Evolutionary conservation across 2,797 vertebrate species (phyloP).

Genomic region (Myotis planiceps): DNA sequence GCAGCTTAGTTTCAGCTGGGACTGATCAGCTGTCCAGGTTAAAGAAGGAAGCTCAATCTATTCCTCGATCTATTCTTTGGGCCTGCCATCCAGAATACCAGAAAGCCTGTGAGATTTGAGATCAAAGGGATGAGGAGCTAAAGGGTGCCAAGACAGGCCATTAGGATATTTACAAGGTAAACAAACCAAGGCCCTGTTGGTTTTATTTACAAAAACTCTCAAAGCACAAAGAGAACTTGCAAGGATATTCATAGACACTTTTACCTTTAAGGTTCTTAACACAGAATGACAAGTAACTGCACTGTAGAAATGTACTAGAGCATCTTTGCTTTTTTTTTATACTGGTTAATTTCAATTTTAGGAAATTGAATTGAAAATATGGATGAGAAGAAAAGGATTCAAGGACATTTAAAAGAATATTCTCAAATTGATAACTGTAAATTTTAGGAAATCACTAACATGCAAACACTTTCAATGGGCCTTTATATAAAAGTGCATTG

Average conservation of each 20-base stretch:
- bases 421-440: not conserved
- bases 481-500: not conserved
- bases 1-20: not conserved
- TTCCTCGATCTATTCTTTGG: not conserved
- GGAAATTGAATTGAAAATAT: constrained; percentile 1
- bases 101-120: constrained; percentile 8
- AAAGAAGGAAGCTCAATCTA: not conserved
- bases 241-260: constrained; percentile 5
- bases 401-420: constrained; percentile 40
- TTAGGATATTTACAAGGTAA: constrained; percentile 5
- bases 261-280: constrained; percentile 28
- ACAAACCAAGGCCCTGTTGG: not conserved
- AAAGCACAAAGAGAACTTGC: not conserved
- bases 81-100: not conserved
- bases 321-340: not conserved
- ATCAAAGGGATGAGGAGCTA: constrained; percentile 14
- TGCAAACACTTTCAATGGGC: not conserved
- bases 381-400: not conserved
- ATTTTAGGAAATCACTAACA: constrained; percentile 27
- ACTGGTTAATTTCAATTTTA: constrained; percentile 34
- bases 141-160: not conserved
- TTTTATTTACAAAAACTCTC: constrained; percentile 44
- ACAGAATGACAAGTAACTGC: constrained; percentile 12
- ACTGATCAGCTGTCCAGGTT: not conserved
- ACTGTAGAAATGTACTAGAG: constrained; percentile 38